These are phyloP conservation scores for Lates japonicus DNA, from an alignment of 2,797 vertebrate genomes.

Conservation along the genomic window DNA sequence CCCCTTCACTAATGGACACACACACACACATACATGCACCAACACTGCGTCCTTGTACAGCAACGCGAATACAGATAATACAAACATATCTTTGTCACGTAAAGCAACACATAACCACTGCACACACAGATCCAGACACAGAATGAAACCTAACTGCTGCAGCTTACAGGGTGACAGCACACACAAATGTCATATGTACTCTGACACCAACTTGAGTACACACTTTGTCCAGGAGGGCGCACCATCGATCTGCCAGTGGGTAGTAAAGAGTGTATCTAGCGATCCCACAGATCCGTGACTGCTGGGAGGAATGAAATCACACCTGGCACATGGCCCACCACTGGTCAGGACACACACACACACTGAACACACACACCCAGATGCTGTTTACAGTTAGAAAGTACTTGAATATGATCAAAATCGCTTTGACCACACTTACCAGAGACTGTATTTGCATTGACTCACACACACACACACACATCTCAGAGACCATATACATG, in stretches of 20 bases:
- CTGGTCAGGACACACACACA: conserved; percentile 36
- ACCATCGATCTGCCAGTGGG: conserved; percentile 58
- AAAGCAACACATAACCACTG: conserved; percentile 18
- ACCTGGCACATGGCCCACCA: conserved; percentile 70
- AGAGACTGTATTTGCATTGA: conserved; percentile 23
- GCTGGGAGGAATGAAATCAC: conserved; percentile 74
- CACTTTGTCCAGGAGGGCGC: conserved; percentile 35
- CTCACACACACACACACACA: conserved; percentile 19
- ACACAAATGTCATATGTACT: conserved; percentile 34
- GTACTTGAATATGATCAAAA: conserved; percentile 64
- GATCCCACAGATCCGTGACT: conserved; percentile 76
- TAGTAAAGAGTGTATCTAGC: conserved; percentile 68
- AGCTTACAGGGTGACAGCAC: conserved; percentile 46
- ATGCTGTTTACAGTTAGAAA: conserved; percentile 50
- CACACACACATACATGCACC: conserved; percentile 32
- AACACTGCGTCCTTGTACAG: conserved; percentile 49
- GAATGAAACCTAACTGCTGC: conserved; percentile 35
- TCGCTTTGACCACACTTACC: conserved; percentile 50
- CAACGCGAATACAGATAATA: background rate
- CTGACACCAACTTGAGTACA: conserved; percentile 23
- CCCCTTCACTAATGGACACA: conserved; percentile 44
- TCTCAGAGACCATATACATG: conserved; percentile 46
- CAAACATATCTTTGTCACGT: conserved; percentile 39
- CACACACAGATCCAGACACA: conserved; percentile 33
- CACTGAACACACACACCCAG: conserved; percentile 27